These are phyloP conservation scores for Scaptomyza polygonia DNA, from an alignment of 2,888 invertebrate genomes.

Conservation along the genomic window DNA sequence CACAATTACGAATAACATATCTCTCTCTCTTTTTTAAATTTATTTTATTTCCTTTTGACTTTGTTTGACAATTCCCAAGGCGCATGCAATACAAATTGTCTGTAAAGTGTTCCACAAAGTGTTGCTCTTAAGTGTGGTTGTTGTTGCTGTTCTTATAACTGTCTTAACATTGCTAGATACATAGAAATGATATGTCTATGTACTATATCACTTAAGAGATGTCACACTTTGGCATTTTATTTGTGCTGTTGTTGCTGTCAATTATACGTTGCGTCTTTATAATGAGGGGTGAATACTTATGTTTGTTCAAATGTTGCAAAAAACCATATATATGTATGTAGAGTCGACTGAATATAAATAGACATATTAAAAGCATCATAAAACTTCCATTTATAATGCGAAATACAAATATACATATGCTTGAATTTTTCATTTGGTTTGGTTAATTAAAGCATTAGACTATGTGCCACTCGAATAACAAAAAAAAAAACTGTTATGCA, in stretches of 20 bases:
- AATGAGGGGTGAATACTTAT: slow-evolving; percentile 8
- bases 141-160: slow-evolving; percentile 37
- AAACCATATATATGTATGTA: too few relatives aligned
- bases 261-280: slow-evolving; percentile 32
- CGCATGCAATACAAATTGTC: slow-evolving; percentile 29
- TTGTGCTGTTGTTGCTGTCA: slow-evolving; percentile 43
- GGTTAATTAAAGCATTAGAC: slow-evolving; percentile 57
- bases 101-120: slow-evolving; percentile 30
- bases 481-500: slow-evolving; percentile 35
- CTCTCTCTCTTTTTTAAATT: slow-evolving; percentile 9
- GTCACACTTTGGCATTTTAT: slow-evolving; percentile 35
- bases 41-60: slow-evolving; percentile 20
- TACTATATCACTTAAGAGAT: slow-evolving; percentile 48
- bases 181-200: slow-evolving; percentile 22
- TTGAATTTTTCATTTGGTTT: slow-evolving; percentile 16
- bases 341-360: slow-evolving; percentile 1
- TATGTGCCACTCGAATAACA: slow-evolving; percentile 6
- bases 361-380: background rate
- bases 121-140: slow-evolving; percentile 41
- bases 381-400: slow-evolving; percentile 23
- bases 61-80: slow-evolving; percentile 52
- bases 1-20: slow-evolving; percentile 22
- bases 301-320: slow-evolving; percentile 2
- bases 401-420: slow-evolving; percentile 10
- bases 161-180: slow-evolving; percentile 33